Conservation (phyloP, 1,140 invertebrate genomes). For the Temnothorax nylanderi region DNA sequence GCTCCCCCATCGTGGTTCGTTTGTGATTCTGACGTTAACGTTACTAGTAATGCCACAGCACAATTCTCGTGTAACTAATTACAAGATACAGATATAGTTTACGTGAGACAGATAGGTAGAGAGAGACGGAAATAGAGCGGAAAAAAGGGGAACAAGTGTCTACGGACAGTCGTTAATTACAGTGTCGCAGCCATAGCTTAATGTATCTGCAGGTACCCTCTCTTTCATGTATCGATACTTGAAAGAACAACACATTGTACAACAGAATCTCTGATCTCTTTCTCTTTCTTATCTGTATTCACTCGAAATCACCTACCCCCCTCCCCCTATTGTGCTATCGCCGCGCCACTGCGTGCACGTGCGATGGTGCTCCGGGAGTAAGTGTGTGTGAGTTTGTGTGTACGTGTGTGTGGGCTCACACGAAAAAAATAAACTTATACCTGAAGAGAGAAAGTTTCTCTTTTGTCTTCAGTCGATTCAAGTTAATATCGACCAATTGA, state of each 20-base stretch:
- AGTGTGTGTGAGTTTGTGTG: conserved; percentile 44
- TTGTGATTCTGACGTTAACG: conserved; percentile 47
- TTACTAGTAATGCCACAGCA: conserved; percentile 42
- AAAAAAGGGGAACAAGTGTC: conserved; percentile 60
- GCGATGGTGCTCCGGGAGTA: conserved; percentile 70
- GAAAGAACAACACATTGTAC: conserved; percentile 32
- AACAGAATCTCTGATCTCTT: conserved; percentile 15
- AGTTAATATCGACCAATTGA: conserved; percentile 72
- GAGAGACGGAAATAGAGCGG: conserved; percentile 64
- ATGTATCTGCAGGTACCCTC: conserved; percentile 83
- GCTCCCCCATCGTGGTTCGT: conserved; percentile 48
- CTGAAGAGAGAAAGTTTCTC: conserved; percentile 47
- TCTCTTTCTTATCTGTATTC: conserved; percentile 27
- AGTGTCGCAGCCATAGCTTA: conserved; percentile 83
- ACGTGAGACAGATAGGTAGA: conserved; percentile 60
- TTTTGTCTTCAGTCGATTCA: conserved; percentile 64
- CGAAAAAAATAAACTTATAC: conserved; percentile 58
- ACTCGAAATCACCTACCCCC: not conserved
- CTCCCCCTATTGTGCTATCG: conserved; percentile 78
- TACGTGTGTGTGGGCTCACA: conserved; percentile 53
- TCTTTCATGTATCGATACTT: conserved; percentile 43
- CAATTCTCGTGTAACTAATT: conserved; percentile 38
- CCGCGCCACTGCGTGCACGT: conserved; percentile 82
- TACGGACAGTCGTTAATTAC: conserved; percentile 76
- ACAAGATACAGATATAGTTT: conserved; percentile 50